These are phyloP conservation scores for Adela reaumurella DNA, from an alignment of 2,888 invertebrate species.

Conservation along the genomic window DNA sequence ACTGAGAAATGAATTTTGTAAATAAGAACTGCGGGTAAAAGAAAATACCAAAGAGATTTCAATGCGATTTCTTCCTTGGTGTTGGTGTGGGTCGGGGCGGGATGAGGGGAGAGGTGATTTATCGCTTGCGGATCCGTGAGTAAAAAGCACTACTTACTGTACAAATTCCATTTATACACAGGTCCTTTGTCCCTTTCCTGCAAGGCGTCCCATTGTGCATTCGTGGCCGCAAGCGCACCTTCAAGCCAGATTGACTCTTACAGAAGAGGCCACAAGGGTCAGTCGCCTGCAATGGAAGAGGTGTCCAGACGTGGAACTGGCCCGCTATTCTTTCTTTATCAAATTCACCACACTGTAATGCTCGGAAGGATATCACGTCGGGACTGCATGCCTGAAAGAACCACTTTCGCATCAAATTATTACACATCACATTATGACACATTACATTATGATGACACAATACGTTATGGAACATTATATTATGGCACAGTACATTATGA, in stretches of 20 bases:
- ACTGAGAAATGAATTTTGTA: too few relatives aligned
- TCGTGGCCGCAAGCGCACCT: not conserved
- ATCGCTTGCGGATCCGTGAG: too few relatives aligned
- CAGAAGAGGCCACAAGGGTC: not conserved
- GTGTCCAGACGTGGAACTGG: not conserved
- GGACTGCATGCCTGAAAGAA: not conserved
- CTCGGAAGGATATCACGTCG: not conserved
- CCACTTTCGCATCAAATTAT: not conserved
- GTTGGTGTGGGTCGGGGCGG: too few relatives aligned
- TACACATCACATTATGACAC: too few relatives aligned
- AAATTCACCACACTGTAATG: conserved; percentile 1
- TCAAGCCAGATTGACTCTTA: not conserved
- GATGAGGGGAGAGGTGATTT: too few relatives aligned
- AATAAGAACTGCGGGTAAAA: too few relatives aligned
- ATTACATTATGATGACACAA: too few relatives aligned
- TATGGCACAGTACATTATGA: too few relatives aligned
- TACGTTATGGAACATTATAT: too few relatives aligned
- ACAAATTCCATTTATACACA: conserved; percentile 1
- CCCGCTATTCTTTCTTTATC: not conserved
- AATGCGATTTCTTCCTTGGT: too few relatives aligned
- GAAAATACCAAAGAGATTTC: too few relatives aligned
- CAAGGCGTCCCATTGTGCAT: not conserved
- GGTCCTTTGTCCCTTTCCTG: not conserved
- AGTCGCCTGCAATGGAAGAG: not conserved
- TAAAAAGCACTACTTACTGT: too few relatives aligned